Evolutionary conservation across 1,140 invertebrate genomes (phyloP), one percentile per base, ranked within the genome.

Genomic region (Acromyrmex heyeri): DNA sequence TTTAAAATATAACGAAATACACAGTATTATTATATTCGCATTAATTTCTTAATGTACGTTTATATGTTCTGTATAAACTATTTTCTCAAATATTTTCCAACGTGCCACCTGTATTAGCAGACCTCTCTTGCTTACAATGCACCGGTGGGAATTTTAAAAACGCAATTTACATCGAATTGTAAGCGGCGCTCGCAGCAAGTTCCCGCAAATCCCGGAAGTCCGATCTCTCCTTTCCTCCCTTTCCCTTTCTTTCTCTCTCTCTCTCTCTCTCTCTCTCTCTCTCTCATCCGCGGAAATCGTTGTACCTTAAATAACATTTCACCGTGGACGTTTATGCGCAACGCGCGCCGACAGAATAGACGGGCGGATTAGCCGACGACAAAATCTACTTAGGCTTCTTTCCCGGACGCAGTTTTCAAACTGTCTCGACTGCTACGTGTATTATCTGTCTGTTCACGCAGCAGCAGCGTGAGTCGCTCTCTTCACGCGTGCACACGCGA

Each of bases 301-400:
- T 48, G 69, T 75, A 62, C 18, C 69, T 83, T 73, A 83, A 83
- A 75, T 62, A 83, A 83, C 69, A 75, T 81, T 70, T 55, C 27
- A 73, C 55, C 21, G 38, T n/a, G 69, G 55, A 82, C 67, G 24
- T 82, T 82, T 81, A 81, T 81, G 50, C 65, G 34, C 50, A 55
- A 53, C 50, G 21, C 65, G 78, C 65, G 78, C 78, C n/a, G 79
- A 83, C 79, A 75, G 55, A 83, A 83, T 83, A 83, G 79, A 83
- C 79, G 79, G 24, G 38, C 69, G 59, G 69, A 83, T 83, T 83
- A 83, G 79, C 79, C 55, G 69, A 34, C 79, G 79, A 83, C 69
- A 83, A 83, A 61, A 61, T 83, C 79, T 83, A 75, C 79, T 82
- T 82, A 82, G 79, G 79, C 53, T 83, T 83, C 79, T 48, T 81